phyloP scores from a whole-genome alignment of 2,888 invertebrate species.

The Leptinotarsa tumamoca region DNA sequence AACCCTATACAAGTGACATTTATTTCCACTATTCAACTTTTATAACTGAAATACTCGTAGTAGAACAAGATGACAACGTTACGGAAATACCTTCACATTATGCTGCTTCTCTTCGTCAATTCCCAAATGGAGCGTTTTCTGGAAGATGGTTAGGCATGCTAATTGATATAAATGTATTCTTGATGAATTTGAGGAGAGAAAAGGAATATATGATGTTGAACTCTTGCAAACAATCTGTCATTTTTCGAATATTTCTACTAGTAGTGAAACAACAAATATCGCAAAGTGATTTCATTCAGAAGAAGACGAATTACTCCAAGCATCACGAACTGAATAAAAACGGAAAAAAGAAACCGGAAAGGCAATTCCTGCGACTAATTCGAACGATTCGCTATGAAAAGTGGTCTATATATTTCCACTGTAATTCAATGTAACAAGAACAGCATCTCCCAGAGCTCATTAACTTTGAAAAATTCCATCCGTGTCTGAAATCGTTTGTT shows the following conservation, averaged over 20 bases:
- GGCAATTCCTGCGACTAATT: constrained; percentile 31
- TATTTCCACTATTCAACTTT: too few species aligned
- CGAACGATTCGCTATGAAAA: constrained; percentile 29
- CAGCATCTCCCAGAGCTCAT: constrained; percentile 52
- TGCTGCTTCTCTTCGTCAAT: too few species aligned
- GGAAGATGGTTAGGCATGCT: too few species aligned
- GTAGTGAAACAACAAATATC: not conserved
- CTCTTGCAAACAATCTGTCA: not conserved
- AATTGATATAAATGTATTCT: too few species aligned
- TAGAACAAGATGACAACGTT: too few species aligned
- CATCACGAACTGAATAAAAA: constrained; percentile 8
- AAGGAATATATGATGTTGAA: not conserved
- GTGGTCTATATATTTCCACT: constrained; percentile 36
- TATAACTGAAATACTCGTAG: too few species aligned
- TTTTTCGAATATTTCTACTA: not conserved
- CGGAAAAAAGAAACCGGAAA: constrained; percentile 6
- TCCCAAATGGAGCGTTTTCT: too few species aligned
- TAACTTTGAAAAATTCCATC: constrained; percentile 49
- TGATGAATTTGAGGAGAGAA: too few species aligned
- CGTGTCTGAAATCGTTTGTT: constrained; percentile 52
- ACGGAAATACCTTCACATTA: too few species aligned
- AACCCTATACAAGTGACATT: too few species aligned
- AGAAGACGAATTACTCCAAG: not conserved
- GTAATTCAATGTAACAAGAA: constrained; percentile 47
- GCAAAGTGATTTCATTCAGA: not conserved